phyloP scores from a whole-genome alignment of 2,797 vertebrate genomes.

The Tarsius wallacei region DNA sequence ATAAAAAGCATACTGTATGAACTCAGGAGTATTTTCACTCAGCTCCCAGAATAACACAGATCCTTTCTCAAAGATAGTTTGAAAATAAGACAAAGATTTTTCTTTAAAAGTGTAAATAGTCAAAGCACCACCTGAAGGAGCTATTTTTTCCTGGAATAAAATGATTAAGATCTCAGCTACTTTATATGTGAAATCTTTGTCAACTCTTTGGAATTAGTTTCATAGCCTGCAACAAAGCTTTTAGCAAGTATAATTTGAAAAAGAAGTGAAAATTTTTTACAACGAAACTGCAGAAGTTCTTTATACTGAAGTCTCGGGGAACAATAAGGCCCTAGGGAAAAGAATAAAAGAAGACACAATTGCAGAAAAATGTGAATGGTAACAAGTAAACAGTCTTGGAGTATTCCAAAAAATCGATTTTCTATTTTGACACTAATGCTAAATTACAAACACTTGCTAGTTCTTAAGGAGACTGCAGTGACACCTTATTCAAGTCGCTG shows the following conservation, averaged over 20 bases:
- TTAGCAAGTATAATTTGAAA: constrained; percentile 68
- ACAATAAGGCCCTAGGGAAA: background rate
- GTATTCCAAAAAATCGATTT: constrained; percentile 43
- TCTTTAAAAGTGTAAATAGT: constrained; percentile 63
- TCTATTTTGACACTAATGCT: constrained; percentile 62
- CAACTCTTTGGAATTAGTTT: constrained; percentile 38
- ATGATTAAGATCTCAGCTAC: constrained; percentile 58
- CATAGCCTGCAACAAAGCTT: constrained; percentile 57
- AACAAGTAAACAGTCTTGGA: constrained; percentile 60
- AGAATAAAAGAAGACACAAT: background rate
- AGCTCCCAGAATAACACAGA: background rate
- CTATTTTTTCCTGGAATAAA: constrained; percentile 56
- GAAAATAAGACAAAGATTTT: constrained; percentile 50
- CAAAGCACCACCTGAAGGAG: constrained; percentile 16
- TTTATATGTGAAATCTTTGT: constrained; percentile 65
- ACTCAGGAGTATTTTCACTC: background rate
- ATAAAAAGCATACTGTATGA: background rate
- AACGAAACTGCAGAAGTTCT: background rate
- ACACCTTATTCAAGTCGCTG: background rate
- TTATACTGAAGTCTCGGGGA: constrained; percentile 29
- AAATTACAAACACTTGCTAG: background rate
- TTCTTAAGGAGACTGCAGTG: background rate
- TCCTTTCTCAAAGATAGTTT: constrained; percentile 51
- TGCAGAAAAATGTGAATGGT: constrained; percentile 44
- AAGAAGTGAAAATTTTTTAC: constrained; percentile 49